Evolutionary conservation across 2,113 vertebrate genomes (phyloP).

Genomic region (Pongo abelii): DNA sequence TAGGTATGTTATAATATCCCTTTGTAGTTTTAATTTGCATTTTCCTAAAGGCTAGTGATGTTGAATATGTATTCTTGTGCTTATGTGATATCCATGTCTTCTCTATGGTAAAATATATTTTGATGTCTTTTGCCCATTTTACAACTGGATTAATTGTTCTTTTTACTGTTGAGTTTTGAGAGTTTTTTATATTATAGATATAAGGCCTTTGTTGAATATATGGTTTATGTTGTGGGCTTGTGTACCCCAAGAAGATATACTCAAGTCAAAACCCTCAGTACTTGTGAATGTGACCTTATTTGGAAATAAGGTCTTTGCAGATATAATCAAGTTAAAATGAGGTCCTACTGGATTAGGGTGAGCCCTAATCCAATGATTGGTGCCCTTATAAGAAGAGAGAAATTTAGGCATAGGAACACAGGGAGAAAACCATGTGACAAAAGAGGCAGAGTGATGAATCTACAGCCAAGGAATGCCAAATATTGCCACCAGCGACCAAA

Average conservation of each 20-base stretch:
- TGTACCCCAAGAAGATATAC: not conserved
- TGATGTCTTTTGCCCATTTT: not conserved
- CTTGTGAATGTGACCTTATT: not conserved
- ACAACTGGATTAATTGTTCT: not conserved
- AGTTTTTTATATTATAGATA: not conserved
- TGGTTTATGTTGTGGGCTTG: not conserved
- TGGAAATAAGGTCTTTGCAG: slow-evolving; percentile 6
- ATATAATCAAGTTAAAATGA: slow-evolving; percentile 22
- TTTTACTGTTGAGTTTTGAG: slow-evolving; percentile 38
- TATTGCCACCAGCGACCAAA: not conserved
- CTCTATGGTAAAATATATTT: not conserved
- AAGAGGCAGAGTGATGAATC: not conserved
- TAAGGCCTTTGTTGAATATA: not conserved
- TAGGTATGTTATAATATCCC: not conserved
- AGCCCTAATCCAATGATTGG: not conserved
- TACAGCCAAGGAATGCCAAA: not conserved
- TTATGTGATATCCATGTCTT: not conserved
- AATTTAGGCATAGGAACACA: not conserved
- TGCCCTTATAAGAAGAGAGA: not conserved
- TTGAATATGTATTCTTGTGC: not conserved
- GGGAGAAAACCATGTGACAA: not conserved
- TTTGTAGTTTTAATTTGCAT: not conserved
- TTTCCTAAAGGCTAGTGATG: not conserved
- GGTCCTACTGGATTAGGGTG: not conserved
- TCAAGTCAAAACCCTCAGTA: not conserved